phyloP scores from a whole-genome alignment of 1,140 invertebrate species.

The Macrosteles quadrilineatus region DNA sequence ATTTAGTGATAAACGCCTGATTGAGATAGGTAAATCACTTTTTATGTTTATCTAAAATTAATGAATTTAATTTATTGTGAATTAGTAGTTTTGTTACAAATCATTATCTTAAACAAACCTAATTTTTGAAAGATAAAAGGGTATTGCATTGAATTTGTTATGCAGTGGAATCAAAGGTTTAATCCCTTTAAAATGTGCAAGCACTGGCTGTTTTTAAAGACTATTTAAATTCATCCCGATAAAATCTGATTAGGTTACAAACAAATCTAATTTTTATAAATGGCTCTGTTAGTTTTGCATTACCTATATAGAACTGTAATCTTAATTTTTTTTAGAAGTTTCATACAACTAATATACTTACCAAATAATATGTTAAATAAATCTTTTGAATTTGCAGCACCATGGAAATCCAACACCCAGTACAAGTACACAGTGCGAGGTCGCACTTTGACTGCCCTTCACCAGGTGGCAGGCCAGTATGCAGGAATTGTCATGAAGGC shows the following conservation, averaged over 20 bases:
- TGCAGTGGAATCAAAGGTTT: too few species aligned
- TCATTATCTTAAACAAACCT: too few species aligned
- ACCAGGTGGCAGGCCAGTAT: slow-evolving; percentile 55
- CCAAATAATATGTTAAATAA: not conserved
- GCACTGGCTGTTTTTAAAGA: not conserved
- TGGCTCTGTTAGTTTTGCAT: not conserved
- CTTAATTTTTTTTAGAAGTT: not conserved
- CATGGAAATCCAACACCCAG: slow-evolving; percentile 58
- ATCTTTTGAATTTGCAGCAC: slow-evolving; percentile 35
- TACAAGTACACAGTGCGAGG: slow-evolving; percentile 63
- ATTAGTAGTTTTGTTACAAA: too few species aligned
- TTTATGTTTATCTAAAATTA: too few species aligned
- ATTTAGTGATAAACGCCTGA: too few species aligned
- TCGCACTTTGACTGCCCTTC: slow-evolving; percentile 57
- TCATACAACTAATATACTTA: not conserved
- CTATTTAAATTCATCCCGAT: not conserved
- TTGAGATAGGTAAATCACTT: too few species aligned
- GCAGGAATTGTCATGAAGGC: slow-evolving; percentile 59
- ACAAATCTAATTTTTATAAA: not conserved
- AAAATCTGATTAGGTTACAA: not conserved
- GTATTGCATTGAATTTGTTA: too few species aligned
- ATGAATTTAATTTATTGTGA: too few species aligned
- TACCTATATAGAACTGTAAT: not conserved
- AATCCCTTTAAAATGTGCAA: too few species aligned
- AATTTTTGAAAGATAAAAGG: too few species aligned